Evolutionary conservation across 2,797 vertebrate genomes (phyloP).

Genomic region (Falco cherrug): DNA sequence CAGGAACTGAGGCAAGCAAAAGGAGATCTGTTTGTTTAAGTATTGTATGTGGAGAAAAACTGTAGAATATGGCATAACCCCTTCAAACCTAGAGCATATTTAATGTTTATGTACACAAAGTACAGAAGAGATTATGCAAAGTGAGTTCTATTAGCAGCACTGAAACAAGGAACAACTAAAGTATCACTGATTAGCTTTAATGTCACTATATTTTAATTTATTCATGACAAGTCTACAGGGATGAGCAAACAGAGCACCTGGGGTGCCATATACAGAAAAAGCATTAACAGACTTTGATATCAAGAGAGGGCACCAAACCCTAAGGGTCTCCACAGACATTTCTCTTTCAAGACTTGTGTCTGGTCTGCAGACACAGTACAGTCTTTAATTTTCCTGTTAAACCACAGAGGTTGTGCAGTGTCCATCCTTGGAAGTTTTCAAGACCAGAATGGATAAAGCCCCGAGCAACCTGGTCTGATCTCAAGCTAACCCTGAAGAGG

Average conservation of each 20-base stretch:
- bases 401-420: background rate
- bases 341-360: background rate
- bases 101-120: background rate
- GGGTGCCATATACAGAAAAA: background rate
- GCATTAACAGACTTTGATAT: background rate
- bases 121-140: background rate
- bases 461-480: background rate
- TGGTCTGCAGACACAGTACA: background rate
- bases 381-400: background rate
- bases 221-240: background rate
- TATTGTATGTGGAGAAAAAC: background rate
- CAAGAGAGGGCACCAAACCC: background rate
- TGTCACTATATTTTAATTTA: background rate
- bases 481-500: background rate
- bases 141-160: background rate
- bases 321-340: background rate
- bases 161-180: background rate
- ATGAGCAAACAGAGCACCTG: background rate
- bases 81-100: background rate
- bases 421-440: background rate
- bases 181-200: background rate
- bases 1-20: background rate
- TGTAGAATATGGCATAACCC: background rate
- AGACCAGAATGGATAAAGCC: background rate
- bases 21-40: background rate